These are phyloP conservation scores for Cliona cf. orientalis DNA, from an alignment of 37 sponge, comb jelly and placozoan genomes.

Conservation along the genomic window DNA sequence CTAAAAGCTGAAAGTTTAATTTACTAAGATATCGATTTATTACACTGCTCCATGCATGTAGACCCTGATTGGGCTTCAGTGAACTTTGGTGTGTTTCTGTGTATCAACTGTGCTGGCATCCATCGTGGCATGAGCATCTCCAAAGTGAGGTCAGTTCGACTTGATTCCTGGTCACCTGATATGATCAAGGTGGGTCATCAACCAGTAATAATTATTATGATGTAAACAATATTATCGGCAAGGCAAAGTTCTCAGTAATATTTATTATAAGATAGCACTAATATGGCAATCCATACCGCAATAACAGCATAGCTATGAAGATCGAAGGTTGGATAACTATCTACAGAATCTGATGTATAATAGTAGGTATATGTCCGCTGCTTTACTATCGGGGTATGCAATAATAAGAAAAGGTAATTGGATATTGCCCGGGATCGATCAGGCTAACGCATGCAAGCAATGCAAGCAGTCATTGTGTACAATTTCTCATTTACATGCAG, in stretches of 20 bases:
- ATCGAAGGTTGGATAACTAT: no score
- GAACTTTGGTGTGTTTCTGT: constrained; percentile 72
- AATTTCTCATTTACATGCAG: constrained; percentile 17
- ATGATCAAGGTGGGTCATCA: constrained; percentile 61
- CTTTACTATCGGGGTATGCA: no score
- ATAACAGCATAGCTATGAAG: no score
- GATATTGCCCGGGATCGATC: no score
- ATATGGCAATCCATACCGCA: background rate
- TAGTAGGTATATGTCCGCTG: no score
- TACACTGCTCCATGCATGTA: background rate
- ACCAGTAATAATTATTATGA: background rate
- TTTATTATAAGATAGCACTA: background rate
- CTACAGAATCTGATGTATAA: no score
- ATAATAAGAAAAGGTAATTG: no score
- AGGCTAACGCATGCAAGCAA: no score
- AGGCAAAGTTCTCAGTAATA: background rate
- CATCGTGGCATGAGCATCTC: constrained; percentile 51
- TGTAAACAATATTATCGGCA: background rate
- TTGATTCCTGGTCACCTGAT: constrained; percentile 68
- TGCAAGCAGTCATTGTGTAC: background rate
- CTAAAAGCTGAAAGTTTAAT: background rate
- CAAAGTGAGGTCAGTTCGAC: constrained; percentile 54
- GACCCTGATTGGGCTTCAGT: constrained; percentile 77
- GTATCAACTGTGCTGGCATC: constrained; percentile 80
- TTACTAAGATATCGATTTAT: no score